Evolutionary conservation across 2,888 invertebrate genomes (phyloP), one percentile per base, ranked within the genome.

Genomic region (Volucella inflata): DNA sequence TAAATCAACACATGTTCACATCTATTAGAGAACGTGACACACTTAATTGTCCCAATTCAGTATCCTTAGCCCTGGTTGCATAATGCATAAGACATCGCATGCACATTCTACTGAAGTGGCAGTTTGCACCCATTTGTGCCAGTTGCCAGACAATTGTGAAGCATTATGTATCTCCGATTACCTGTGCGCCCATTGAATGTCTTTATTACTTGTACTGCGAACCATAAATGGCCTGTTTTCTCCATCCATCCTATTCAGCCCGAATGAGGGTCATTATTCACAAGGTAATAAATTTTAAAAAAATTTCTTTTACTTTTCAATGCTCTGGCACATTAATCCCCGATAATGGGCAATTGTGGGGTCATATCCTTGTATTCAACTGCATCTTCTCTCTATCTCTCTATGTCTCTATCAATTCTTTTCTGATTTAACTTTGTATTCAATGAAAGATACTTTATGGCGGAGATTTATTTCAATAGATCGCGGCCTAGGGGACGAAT

Each of bases 291-390:
- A 85, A 85, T 85, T 85, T 72, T 50, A 30, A 72, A 76, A 81
- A 74, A 51, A 79, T 64, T 65, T 68, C 64, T 57, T 30, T 30
- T 59, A 76, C 44, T 62, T 72, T 62, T 76, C 71, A 51, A 16
- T 44, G 51, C 50, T 55, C 64, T 55, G 68, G 50, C 79, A 79
- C 85, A 85, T 85, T 85, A 85, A 85, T 85, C 85, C 81, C 68
- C 53, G 65, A 85, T 85, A 85, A 85, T 85, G 81, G 85, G 85
- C 81, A 81, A 85, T 85, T 81, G 85, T 85, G 81, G 81, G 72
- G 72, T 81, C 72, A 75, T 50, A 81, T 67, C 76, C 76, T 16
- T 76, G 55, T 71, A 64, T 60, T 64, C 36, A 6, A 62, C 16
- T 48, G 40, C 8, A 9, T 65, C 64, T 14, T 11, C 21, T 55